Base-by-base conservation (phyloP, 2,888 invertebrate species). In the Limnephilus auricula region DNA sequence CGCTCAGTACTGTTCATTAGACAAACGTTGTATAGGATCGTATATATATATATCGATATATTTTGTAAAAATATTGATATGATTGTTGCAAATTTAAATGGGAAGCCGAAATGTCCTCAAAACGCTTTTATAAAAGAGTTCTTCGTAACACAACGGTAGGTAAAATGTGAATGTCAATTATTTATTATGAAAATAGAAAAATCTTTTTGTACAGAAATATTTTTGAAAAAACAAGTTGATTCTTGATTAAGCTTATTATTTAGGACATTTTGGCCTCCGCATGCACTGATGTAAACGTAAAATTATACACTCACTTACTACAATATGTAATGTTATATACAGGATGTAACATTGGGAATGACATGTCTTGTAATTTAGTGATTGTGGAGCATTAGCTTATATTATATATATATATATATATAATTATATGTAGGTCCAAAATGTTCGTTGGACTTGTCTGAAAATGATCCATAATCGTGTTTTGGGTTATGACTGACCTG, bases 211-310 rank as follows among this genome's bases (percentile, higher is more conserved):
- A 25, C 6, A 18, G 65, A 25, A 65, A 18, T 65, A 65, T 65
- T 65, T 25, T 65, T 65, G 25, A 65, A 65, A n/a, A 65, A 65
- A 65, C 25, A 65, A 65, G 65, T 65, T 65, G 6, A 25, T 65
- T 65, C 25, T 65, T 65, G 65, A 65, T 25, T 65, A 65, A 65
- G 65, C 65, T 65, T 65, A 65, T 25, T 25, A 65, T 65, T 80
- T 31, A 18, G 80, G 80, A 80, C 80, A 80, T 80, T 80, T 80
- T 32, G 80, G 80, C 30, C 80, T 25, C 65, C 65, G 25, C 65
- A 9, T 65, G 80, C 80, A 80, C 80, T 80, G 80, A 32, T n/a
- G 65, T 65, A 65, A 80, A 80, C 32, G 80, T 80, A 30, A 80
- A 80, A 32, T 31, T 80, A 80, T 80, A 65, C 65, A 65, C 65